These are phyloP conservation scores for Lepilemur ruficaudatus DNA, from an alignment of 2,797 vertebrate species.

Conservation along the genomic window DNA sequence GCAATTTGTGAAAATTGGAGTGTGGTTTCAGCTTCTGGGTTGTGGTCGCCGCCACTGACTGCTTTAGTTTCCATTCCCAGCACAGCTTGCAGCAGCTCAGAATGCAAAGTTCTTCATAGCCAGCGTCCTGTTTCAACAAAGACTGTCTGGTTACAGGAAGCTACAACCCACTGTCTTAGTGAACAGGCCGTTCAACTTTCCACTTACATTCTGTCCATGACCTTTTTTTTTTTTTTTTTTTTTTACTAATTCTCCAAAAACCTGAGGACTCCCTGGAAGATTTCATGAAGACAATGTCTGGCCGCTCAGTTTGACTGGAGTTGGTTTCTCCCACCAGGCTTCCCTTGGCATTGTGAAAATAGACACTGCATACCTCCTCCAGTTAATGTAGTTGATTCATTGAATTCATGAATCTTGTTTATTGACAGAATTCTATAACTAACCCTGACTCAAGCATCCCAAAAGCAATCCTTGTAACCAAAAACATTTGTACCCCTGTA, in stretches of 20 bases:
- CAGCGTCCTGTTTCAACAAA: background rate
- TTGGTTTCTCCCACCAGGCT: background rate
- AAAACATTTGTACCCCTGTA: too few relatives aligned
- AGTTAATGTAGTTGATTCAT: background rate
- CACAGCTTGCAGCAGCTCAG: background rate
- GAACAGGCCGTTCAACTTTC: background rate
- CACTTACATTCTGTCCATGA: background rate
- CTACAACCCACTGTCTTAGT: background rate
- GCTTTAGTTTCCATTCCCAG: slow-evolving; percentile 54
- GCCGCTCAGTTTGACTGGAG: background rate
- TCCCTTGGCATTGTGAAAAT: background rate
- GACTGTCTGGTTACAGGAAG: background rate
- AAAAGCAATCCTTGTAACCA: too few relatives aligned
- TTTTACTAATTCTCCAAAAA: background rate
- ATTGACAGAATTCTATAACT: background rate
- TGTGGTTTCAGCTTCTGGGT: slow-evolving; percentile 53
- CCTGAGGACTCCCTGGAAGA: background rate
- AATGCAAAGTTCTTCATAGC: slow-evolving; percentile 5
- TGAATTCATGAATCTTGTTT: background rate
- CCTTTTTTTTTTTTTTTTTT: background rate
- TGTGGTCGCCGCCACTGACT: slow-evolving; percentile 25
- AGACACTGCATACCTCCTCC: background rate
- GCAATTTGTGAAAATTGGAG: slow-evolving; percentile 47
- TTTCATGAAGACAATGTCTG: background rate
- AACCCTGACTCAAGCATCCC: too few relatives aligned